Percentiles rank a stretch among this genome's conserved stretches.
Conservation (phyloP, 2,888 invertebrate species). For the Drosophila kambysellisi region DNA sequence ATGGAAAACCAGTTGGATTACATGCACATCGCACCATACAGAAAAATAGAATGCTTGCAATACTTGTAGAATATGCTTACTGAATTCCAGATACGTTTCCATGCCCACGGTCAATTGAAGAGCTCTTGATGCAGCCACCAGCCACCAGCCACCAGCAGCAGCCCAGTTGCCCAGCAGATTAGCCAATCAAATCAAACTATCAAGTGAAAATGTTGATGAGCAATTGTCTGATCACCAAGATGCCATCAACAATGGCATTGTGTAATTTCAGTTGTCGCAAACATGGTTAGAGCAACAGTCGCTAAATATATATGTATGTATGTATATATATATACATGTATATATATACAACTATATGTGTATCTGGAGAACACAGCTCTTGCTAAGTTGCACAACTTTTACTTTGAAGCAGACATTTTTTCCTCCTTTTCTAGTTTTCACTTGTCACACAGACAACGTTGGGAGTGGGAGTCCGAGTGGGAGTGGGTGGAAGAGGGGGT, state of each 20-base stretch:
- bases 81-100: slow-evolving; percentile 22
- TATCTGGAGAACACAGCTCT: not conserved
- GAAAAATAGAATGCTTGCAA: slow-evolving; percentile 28
- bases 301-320: not conserved
- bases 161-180: slow-evolving; percentile 1
- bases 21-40: slow-evolving; percentile 15
- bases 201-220: slow-evolving; percentile 24
- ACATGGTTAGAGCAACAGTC: not conserved
- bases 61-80: slow-evolving; percentile 5
- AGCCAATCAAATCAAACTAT: slow-evolving; percentile 24
- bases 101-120: slow-evolving; percentile 59
- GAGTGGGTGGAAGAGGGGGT: slow-evolving; percentile 6
- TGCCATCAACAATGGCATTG: slow-evolving; percentile 15
- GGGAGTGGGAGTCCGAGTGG: not conserved
- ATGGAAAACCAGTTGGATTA: slow-evolving; percentile 57
- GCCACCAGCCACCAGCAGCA: not conserved
- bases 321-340: not conserved
- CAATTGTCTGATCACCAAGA: slow-evolving; percentile 26
- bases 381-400: slow-evolving; percentile 67
- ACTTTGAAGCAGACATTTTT: slow-evolving; percentile 54
- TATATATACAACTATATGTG: not conserved
- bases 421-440: slow-evolving; percentile 60
- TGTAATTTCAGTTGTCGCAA: slow-evolving; percentile 22
- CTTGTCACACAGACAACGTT: slow-evolving; percentile 59
- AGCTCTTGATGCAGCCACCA: slow-evolving; percentile 29